Base-by-base conservation (phyloP, 2,113 vertebrate genomes). In the Rhinolophus ferrumequinum region DNA sequence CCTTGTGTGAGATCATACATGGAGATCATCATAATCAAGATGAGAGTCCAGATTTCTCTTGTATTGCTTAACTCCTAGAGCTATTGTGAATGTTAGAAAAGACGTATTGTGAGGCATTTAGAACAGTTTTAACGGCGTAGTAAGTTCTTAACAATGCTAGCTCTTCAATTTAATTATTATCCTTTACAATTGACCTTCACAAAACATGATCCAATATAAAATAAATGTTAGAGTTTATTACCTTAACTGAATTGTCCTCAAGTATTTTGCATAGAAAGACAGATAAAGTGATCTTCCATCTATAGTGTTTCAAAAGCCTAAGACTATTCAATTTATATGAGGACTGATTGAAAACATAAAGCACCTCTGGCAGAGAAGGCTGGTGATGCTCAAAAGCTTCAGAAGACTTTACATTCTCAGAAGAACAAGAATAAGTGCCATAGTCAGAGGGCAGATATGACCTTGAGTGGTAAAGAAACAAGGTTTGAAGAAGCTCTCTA, bases 381-480 rank as follows among this genome's bases (percentile, higher is more conserved):
- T 56, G 4, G 15, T 38, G 30, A 73, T 76, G 16, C 69, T 72
- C 41, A 56, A 52, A 80, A 70, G 22, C 41, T 50, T 79, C 5
- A 8, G 50, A 92, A 80, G 38, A 52, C 21, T 89, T 69, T 10
- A 44, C 21, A 44, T 6, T 56, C 64, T 70, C 84, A 84, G 75
- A 75, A 50, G 44, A 77, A 75, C n/a, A 62, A 87, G 38, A 88
- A 18, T 8, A 47, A 73, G 33, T 64, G n/a, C 58, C 52, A 28
- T 50, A 60, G 69, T 83, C 13, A 19, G 50, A 84, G 62, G 58
- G 62, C 10, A 96, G 33, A 72, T 88, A 26, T 58, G 58, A 97
- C 84, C 80, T 94, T 87, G 80, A 66, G 67, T 76, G 60, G 15
- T 52, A 94, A 52, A 96, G 96, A 90, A 76, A 64, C 14, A 66